Percentiles rank a stretch among this genome's conserved stretches.
Conservation (phyloP, 2,797 vertebrate species). For the Malurus leucopterus region DNA sequence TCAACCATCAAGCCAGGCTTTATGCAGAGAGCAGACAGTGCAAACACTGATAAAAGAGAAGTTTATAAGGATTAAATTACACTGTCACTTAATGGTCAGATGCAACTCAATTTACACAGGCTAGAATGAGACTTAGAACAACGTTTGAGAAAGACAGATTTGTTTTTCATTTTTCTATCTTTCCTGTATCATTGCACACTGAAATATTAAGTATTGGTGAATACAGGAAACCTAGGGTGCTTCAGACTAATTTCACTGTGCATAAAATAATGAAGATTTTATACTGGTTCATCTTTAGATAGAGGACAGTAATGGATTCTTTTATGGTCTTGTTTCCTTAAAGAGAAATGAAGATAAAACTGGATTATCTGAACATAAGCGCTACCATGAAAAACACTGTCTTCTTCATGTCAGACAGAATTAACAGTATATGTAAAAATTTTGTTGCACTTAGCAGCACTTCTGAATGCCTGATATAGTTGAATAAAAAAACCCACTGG, state of each 20-base stretch:
- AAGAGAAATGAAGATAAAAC: background rate
- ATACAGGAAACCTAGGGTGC: background rate
- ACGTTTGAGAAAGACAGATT: background rate
- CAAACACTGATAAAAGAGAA: background rate
- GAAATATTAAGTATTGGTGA: background rate
- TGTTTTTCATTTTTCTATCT: background rate
- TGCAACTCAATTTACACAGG: background rate
- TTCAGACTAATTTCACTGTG: background rate
- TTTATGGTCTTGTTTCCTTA: background rate
- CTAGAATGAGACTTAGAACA: background rate
- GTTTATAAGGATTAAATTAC: background rate
- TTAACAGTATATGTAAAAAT: background rate
- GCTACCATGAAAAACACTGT: background rate
- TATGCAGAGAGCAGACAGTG: background rate
- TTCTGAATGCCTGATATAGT: background rate
- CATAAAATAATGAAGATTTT: background rate
- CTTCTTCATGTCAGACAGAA: background rate
- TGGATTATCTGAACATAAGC: background rate
- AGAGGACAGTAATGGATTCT: background rate
- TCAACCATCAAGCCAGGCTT: background rate
- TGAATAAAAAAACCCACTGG: background rate
- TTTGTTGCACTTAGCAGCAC: background rate
- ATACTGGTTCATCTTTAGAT: background rate
- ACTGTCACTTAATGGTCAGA: background rate
- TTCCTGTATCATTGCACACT: background rate